Evolutionary conservation across 2,888 invertebrate species (phyloP), one percentile per base, ranked within the genome.

Genomic region (Patella ulyssiponensis): DNA sequence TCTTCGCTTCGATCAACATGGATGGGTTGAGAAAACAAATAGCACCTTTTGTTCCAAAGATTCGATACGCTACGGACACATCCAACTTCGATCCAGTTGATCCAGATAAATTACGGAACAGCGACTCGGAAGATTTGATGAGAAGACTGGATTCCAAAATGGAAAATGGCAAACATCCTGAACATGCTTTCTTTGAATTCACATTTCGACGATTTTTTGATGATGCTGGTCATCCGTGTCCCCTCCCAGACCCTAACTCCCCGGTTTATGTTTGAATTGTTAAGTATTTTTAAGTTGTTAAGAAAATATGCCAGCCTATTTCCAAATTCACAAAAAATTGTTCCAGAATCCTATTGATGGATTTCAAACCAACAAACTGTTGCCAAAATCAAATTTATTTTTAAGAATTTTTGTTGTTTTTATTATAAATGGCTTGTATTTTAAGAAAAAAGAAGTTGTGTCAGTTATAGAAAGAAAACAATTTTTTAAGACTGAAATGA

Each of bases 101-200:
- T 76, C 86, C 84, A 11, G 87, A 88, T 74, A 84, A 91, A 86
- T 82, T 90, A 82, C 73, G 81, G 71, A 83, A 84, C 52, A 84
- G 84, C 79, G 88, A 88, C 79, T 84, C 86, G 0, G 88, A 88
- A 52, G 86, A 87, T n/a, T 85, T 85, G 73, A 81, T 79, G 27
- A 82, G 85, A 27, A 27, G 27, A 27, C 27, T 27, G 27, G 27
- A 27, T 27, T 27, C 27, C 27, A 27, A 27, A 27, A 27, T 27
- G 27, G 27, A 27, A 27, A 27, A 27, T 27, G 90, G 90, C 73
- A 91, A 91, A 78, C 95, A 96, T 82, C 93, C 93, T 1, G 98
- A 97, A 93, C 98, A 98, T 91, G 99, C 98, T 78, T 99, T 99
- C 94, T 98, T 98, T 92, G 99, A 99, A 93, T 99, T 99, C 93